Conservation (phyloP, 2,888 invertebrate species). For the Cyclophora punctaria region DNA sequence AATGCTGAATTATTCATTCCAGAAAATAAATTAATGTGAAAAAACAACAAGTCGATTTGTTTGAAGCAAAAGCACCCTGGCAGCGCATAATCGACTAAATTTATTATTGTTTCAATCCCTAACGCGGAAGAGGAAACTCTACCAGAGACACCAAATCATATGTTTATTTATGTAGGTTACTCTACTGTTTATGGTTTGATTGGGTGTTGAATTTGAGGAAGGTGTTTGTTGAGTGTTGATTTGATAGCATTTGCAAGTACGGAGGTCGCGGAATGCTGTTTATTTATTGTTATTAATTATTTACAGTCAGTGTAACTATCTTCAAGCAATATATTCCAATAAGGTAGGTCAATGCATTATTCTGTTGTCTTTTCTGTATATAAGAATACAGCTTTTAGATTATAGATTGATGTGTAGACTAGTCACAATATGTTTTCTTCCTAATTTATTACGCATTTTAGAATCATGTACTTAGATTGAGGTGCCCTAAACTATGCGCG, state of each 20-base stretch:
- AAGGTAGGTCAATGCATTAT: constrained; percentile 42
- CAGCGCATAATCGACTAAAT: constrained; percentile 2
- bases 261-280: constrained; percentile 68
- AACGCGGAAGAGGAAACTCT: constrained; percentile 32
- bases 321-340: constrained; percentile 36
- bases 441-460: constrained; percentile 52
- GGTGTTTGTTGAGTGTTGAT: constrained; percentile 62
- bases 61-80: too few relatives aligned
- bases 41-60: too few relatives aligned
- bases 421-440: constrained; percentile 26
- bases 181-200: constrained; percentile 65
- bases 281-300: constrained; percentile 58
- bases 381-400: constrained; percentile 52
- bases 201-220: constrained; percentile 52
- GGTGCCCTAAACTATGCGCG: constrained; percentile 23
- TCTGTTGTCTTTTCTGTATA: constrained; percentile 28
- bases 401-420: constrained; percentile 18
- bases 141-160: constrained; percentile 52
- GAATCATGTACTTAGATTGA: constrained; percentile 32
- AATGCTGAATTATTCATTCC: too few relatives aligned
- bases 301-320: constrained; percentile 49
- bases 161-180: constrained; percentile 69
- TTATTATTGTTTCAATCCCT: constrained; percentile 1
- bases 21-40: too few relatives aligned
- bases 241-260: constrained; percentile 46